These are phyloP conservation scores for Leucophenga maculata DNA, from an alignment of 2,888 invertebrate species.

Conservation along the genomic window DNA sequence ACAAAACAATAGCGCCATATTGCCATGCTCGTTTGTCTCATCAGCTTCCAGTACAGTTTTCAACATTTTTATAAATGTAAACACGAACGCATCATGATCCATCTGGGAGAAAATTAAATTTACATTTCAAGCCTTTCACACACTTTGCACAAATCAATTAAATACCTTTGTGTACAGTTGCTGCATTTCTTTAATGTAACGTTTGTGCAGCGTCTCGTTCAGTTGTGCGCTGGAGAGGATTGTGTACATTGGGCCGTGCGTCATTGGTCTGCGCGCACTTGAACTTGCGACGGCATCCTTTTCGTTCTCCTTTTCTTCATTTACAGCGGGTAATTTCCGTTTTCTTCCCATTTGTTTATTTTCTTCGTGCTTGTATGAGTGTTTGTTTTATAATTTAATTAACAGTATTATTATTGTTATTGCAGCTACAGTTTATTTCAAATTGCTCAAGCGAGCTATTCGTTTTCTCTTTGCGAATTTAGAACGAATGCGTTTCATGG, in stretches of 20 bases:
- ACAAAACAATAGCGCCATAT: conserved; percentile 80
- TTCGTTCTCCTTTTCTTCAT: conserved; percentile 59
- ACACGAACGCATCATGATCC: conserved; percentile 76
- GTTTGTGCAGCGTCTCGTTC: conserved; percentile 78
- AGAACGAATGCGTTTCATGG: not conserved
- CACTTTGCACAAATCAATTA: conserved; percentile 11
- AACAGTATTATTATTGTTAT: too few species aligned
- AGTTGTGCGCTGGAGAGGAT: conserved; percentile 79
- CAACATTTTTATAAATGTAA: conserved; percentile 78
- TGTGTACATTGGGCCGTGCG: conserved; percentile 63
- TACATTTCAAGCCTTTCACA: too few species aligned
- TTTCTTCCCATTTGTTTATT: conserved; percentile 58
- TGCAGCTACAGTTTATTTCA: too few species aligned
- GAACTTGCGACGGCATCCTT: conserved; percentile 26
- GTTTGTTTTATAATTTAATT: not conserved
- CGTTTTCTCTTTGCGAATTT: not conserved
- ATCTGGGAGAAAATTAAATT: conserved; percentile 67
- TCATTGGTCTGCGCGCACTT: conserved; percentile 34
- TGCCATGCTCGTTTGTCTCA: conserved; percentile 80
- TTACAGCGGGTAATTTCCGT: conserved; percentile 50
- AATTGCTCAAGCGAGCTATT: not conserved
- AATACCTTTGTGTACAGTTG: conserved; percentile 78
- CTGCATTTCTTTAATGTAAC: conserved; percentile 77
- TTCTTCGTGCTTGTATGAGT: not conserved
- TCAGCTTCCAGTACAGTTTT: conserved; percentile 78